A percentile compares a stretch with the other conserved stretches of the same genome.
phyloP scores from a whole-genome alignment of 2,797 vertebrate genomes.

The Kryptopterus vitreolus region DNA sequence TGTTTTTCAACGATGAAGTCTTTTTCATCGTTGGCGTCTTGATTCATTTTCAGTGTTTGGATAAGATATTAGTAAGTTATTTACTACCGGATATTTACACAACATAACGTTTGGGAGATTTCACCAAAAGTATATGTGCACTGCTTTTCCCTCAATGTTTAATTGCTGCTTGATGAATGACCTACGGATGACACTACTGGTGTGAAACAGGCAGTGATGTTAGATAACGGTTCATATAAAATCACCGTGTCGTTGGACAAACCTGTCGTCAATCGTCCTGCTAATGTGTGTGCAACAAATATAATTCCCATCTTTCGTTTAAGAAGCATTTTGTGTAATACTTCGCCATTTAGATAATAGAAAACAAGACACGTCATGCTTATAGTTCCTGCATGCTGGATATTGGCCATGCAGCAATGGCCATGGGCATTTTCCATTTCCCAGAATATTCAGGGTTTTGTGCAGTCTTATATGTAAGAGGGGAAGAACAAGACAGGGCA shows the following conservation, averaged over 20 bases:
- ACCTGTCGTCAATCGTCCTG: constrained; percentile 58
- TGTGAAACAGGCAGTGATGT: constrained; percentile 43
- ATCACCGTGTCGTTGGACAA: constrained; percentile 59
- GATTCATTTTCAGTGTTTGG: not conserved
- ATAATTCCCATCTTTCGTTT: constrained; percentile 61
- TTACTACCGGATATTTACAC: not conserved
- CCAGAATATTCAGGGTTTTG: not conserved
- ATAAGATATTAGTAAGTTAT: not conserved
- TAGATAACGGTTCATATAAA: constrained; percentile 61
- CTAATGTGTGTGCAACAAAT: constrained; percentile 59
- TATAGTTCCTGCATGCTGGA: constrained; percentile 24
- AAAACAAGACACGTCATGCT: constrained; percentile 45
- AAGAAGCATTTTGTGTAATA: constrained; percentile 48
- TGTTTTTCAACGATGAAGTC: not conserved
- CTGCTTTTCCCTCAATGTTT: not conserved
- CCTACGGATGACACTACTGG: not conserved
- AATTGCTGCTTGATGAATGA: constrained; percentile 28
- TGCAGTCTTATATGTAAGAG: not conserved
- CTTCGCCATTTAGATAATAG: constrained; percentile 41
- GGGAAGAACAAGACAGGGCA: not conserved
- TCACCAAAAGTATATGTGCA: constrained; percentile 5
- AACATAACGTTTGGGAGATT: not conserved
- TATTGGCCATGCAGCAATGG: constrained; percentile 46
- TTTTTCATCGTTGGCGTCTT: not conserved
- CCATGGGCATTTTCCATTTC: not conserved